These are phyloP conservation scores for Lypha dubia DNA, from an alignment of 2,888 invertebrate genomes.

Conservation along the genomic window DNA sequence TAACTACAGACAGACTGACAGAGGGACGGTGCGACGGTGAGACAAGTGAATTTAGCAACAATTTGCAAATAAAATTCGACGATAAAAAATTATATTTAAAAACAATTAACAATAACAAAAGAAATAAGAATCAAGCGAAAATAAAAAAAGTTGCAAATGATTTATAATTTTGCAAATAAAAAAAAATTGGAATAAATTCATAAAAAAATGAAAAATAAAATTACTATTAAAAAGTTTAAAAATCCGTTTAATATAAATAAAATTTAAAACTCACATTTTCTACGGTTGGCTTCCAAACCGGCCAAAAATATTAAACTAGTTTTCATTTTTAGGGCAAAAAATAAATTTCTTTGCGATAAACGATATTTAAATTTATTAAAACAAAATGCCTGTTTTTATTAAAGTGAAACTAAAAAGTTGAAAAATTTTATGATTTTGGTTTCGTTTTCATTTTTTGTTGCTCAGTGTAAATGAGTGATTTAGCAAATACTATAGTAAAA, in stretches of 20 bases:
- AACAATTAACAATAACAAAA: neutral
- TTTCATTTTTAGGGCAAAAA: neutral
- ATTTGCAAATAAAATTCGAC: conserved; percentile 23
- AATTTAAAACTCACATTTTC: neutral
- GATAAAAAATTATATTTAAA: neutral
- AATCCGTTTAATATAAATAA: neutral
- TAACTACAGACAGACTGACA: too few species aligned
- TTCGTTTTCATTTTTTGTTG: neutral
- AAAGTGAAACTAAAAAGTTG: conserved; percentile 65
- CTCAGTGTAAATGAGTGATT: conserved; percentile 14
- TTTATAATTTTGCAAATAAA: neutral
- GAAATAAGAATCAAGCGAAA: neutral
- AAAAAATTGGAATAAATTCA: neutral
- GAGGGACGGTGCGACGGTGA: neutral
- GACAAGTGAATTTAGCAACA: conserved; percentile 56
- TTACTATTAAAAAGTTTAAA: neutral
- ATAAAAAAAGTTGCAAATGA: neutral
- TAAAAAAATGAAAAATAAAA: neutral
- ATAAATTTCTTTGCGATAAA: neutral
- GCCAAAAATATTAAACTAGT: neutral
- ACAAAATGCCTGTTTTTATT: conserved; percentile 57
- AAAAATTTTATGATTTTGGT: conserved; percentile 43
- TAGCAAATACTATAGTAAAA: conserved; percentile 10
- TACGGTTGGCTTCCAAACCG: too few species aligned
- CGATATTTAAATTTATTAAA: neutral